phyloP scores from a whole-genome alignment of 2,797 vertebrate species.

The Pangasius mekongensis region DNA sequence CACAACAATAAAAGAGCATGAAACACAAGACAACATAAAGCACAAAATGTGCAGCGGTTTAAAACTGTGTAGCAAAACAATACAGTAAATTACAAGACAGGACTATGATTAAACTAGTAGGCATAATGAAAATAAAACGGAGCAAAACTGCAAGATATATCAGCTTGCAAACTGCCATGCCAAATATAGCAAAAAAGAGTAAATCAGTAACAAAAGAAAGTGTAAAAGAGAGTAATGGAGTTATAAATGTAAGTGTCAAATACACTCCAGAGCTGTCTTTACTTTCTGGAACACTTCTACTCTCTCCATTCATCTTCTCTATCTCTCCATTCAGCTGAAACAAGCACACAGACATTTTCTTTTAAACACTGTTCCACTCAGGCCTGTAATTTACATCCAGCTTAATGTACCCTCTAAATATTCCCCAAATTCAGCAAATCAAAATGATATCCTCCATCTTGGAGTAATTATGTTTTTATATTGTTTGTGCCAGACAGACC shows the following conservation, averaged over 20 bases:
- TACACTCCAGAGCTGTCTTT: constrained; percentile 8
- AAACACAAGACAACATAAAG: background rate
- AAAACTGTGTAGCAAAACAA: background rate
- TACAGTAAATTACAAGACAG: background rate
- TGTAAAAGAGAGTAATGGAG: background rate
- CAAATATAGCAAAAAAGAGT: background rate
- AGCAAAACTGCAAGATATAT: background rate
- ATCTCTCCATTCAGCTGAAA: constrained; percentile 55
- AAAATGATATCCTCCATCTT: constrained; percentile 60
- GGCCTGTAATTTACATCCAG: constrained; percentile 61
- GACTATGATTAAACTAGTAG: background rate
- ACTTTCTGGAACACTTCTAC: constrained; percentile 26
- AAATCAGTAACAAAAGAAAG: background rate
- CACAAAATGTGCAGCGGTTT: too few relatives aligned
- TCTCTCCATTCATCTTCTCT: constrained; percentile 48
- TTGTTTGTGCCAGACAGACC: constrained; percentile 55
- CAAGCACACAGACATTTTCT: constrained; percentile 41
- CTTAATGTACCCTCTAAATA: constrained; percentile 57
- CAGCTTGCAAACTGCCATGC: background rate
- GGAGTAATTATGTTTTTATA: constrained; percentile 60
- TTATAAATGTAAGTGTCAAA: constrained; percentile 22
- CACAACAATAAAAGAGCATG: background rate
- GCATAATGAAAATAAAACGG: background rate
- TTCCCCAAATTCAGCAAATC: constrained; percentile 61
- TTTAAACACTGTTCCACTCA: constrained; percentile 53